Evolutionary conservation across 2,113 vertebrate genomes (phyloP).

Genomic region (Ramphastos sulfuratus): DNA sequence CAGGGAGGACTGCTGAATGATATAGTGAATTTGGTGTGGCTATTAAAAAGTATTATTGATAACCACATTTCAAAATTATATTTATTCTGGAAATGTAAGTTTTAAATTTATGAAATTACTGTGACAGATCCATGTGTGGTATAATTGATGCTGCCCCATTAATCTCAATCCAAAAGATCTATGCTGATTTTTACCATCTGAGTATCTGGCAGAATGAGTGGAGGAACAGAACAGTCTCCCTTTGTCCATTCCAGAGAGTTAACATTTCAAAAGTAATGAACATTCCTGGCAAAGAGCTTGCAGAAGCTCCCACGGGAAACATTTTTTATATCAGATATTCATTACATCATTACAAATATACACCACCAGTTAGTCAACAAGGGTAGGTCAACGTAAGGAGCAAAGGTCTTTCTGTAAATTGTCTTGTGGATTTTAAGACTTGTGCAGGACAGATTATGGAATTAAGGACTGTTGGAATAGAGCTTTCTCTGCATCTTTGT

Average conservation of each 20-base stretch:
- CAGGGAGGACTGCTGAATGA: background rate
- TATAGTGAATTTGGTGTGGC: background rate
- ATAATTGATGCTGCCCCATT: background rate
- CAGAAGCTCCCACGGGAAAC: background rate
- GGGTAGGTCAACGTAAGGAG: background rate
- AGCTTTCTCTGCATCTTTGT: background rate
- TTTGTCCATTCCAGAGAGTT: background rate
- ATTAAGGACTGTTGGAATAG: background rate
- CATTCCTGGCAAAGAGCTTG: background rate
- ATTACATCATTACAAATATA: slow-evolving; percentile 4
- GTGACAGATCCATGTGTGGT: background rate
- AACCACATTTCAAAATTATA: background rate
- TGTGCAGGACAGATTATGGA: background rate
- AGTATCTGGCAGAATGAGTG: background rate
- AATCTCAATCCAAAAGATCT: background rate
- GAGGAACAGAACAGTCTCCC: background rate
- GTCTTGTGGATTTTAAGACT: background rate
- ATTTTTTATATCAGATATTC: slow-evolving; percentile 12
- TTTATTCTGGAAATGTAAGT: background rate
- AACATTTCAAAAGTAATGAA: background rate
- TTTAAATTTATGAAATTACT: background rate
- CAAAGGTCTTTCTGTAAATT: background rate
- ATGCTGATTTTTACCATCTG: background rate
- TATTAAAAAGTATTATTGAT: background rate
- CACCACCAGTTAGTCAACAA: background rate